phyloP scores from a whole-genome alignment of 2,113 vertebrate genomes.

The Perognathus longimembris region DNA sequence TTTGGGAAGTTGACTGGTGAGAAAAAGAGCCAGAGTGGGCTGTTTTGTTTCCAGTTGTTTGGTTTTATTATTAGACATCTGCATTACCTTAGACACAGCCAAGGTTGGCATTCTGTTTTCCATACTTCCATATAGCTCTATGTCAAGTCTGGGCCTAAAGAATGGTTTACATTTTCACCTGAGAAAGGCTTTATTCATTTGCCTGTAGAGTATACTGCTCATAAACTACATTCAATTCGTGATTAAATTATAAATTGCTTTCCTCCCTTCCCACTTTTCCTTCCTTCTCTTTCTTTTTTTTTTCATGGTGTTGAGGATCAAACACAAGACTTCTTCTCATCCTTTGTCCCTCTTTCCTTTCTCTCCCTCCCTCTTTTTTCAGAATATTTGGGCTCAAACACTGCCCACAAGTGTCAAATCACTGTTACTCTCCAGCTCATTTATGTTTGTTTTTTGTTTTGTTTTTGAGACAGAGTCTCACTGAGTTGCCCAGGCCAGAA shows the following conservation, averaged over 20 bases:
- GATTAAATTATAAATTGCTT: neutral
- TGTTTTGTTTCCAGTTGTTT: conserved; percentile 45
- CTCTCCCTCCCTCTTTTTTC: too few species aligned
- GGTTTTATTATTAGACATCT: conserved; percentile 11
- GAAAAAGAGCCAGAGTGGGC: neutral
- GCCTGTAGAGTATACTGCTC: neutral
- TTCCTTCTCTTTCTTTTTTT: neutral
- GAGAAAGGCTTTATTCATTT: neutral
- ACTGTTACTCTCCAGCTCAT: too few species aligned
- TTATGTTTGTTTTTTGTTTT: too few species aligned
- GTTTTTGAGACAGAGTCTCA: neutral
- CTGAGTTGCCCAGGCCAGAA: too few species aligned
- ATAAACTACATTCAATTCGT: neutral
- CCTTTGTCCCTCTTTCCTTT: too few species aligned
- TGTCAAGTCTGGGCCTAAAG: conserved; percentile 13
- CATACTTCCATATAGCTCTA: neutral
- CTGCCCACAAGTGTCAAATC: too few species aligned
- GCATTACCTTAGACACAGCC: neutral
- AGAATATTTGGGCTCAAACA: too few species aligned
- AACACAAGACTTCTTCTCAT: neutral
- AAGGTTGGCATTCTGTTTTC: neutral
- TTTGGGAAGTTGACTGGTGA: conserved; percentile 24
- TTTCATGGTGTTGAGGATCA: too few species aligned
- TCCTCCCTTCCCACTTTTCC: too few species aligned
- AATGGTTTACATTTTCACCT: neutral